Evolutionary conservation across 1,140 invertebrate genomes (phyloP).

Genomic region (Elysia chlorotica): DNA sequence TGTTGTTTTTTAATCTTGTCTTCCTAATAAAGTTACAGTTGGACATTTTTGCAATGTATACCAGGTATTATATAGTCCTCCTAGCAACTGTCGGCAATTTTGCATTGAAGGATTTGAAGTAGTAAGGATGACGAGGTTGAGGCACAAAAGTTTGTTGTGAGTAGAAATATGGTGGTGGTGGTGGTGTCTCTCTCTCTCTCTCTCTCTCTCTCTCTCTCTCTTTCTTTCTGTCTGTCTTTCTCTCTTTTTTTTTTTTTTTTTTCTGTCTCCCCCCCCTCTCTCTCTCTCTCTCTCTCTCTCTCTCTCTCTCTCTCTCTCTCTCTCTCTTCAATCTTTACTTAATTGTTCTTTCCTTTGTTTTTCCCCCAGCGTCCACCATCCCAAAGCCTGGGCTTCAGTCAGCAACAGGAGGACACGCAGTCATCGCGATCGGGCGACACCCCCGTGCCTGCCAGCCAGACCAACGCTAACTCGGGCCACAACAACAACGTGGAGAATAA

Average conservation of each 20-base stretch:
- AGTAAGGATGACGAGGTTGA: too few relatives aligned
- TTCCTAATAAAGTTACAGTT: too few relatives aligned
- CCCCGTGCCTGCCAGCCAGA: constrained; percentile 53
- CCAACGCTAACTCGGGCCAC: constrained; percentile 45
- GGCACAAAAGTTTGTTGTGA: too few relatives aligned
- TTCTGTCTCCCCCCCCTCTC: background rate
- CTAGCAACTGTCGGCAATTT: too few relatives aligned
- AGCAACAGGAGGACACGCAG: constrained; percentile 54
- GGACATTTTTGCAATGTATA: too few relatives aligned
- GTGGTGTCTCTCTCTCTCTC: background rate
- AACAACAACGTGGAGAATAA: constrained; percentile 55
- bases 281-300: background rate
- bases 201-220: background rate
- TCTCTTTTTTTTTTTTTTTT: background rate
- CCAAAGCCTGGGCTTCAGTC: constrained; percentile 45
- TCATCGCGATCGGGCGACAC: constrained; percentile 57
- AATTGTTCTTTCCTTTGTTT: too few relatives aligned
- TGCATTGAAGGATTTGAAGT: too few relatives aligned
- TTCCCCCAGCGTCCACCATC: constrained; percentile 53
- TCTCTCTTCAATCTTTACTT: background rate
- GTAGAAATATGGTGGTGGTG: too few relatives aligned
- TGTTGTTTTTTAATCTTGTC: too few relatives aligned
- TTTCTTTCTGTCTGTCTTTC: background rate
- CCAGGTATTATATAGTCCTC: too few relatives aligned
- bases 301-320: background rate